Percentiles rank a stretch among this genome's conserved stretches.
Conservation (phyloP, 2,888 invertebrate species). For the Iphiclides podalirius region DNA sequence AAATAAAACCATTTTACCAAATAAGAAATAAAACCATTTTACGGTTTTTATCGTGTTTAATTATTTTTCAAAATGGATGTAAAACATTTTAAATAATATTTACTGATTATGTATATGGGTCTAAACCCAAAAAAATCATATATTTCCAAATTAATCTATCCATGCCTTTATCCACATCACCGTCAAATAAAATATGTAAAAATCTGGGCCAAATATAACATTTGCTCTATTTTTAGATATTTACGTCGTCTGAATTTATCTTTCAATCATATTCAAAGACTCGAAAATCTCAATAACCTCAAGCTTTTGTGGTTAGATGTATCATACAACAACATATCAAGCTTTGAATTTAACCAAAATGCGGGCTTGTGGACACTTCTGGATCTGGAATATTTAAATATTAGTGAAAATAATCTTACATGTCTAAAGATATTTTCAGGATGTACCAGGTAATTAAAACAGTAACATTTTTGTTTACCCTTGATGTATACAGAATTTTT, state of each 20-base stretch:
- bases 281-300: slow-evolving; percentile 79
- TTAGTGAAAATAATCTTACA: slow-evolving; percentile 76
- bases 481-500: no score
- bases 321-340: slow-evolving; percentile 77
- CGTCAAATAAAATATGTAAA: no score
- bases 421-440: slow-evolving; percentile 75
- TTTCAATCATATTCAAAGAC: slow-evolving; percentile 76
- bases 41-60: no score
- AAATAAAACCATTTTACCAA: no score
- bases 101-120: no score
- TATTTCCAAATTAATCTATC: no score
- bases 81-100: neutral
- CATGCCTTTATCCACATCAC: no score
- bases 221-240: slow-evolving; percentile 57
- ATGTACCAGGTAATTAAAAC: slow-evolving; percentile 64
- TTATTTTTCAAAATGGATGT: neutral
- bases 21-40: no score
- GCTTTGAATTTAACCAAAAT: slow-evolving; percentile 56
- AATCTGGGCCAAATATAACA: neutral
- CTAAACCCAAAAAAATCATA: no score
- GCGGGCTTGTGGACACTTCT: slow-evolving; percentile 73
- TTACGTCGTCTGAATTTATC: slow-evolving; percentile 80
- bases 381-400: slow-evolving; percentile 72
- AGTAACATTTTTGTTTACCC: no score
- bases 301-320: slow-evolving; percentile 75